phyloP scores from a whole-genome alignment of 2,797 vertebrate species.

The Sebastes minor region DNA sequence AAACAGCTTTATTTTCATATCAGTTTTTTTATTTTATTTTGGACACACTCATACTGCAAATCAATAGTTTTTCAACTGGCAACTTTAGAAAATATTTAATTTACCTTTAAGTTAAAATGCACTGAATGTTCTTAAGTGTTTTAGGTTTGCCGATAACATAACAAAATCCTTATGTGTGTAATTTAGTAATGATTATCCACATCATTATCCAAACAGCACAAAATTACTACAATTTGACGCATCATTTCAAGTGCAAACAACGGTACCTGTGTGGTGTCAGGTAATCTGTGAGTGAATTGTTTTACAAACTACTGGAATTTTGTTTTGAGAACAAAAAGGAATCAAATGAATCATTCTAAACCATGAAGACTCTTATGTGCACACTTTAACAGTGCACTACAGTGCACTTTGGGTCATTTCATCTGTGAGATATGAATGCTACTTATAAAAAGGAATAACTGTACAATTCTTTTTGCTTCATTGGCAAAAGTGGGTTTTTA shows the following conservation, averaged over 20 bases:
- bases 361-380: constrained; percentile 23
- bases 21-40: neutral
- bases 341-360: constrained; percentile 32
- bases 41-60: constrained; percentile 64
- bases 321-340: constrained; percentile 16
- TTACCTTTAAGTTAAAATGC: constrained; percentile 62
- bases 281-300: constrained; percentile 33
- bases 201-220: constrained; percentile 47
- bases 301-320: constrained; percentile 22
- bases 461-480: constrained; percentile 51
- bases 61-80: constrained; percentile 44
- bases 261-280: constrained; percentile 25
- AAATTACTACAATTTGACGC: constrained; percentile 53
- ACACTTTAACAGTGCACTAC: constrained; percentile 35
- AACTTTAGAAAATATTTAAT: constrained; percentile 57
- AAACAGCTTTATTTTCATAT: constrained; percentile 66
- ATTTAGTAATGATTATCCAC: constrained; percentile 28
- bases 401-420: constrained; percentile 44
- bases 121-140: constrained; percentile 33
- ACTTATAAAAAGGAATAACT: constrained; percentile 57
- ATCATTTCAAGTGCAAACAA: constrained; percentile 61
- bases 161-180: neutral
- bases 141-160: constrained; percentile 13
- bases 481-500: constrained; percentile 53
- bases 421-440: constrained; percentile 47